phyloP scores from a whole-genome alignment of 2,113 vertebrate genomes.

The Polyodon spathula region DNA sequence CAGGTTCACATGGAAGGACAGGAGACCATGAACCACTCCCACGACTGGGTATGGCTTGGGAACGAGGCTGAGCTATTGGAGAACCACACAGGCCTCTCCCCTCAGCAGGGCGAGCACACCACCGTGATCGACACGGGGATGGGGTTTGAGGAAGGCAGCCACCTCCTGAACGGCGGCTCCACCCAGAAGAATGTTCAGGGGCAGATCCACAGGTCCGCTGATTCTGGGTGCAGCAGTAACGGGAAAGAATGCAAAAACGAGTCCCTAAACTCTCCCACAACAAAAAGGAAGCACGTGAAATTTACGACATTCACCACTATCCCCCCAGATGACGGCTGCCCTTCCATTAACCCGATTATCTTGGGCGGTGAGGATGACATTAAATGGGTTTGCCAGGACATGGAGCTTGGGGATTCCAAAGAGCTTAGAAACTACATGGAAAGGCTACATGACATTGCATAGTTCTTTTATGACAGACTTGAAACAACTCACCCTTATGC shows the following conservation, averaged over 20 bases:
- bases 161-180: slow-evolving; percentile 66
- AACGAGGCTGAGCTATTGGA: slow-evolving; percentile 81
- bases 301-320: slow-evolving; percentile 85
- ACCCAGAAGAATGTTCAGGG: slow-evolving; percentile 57
- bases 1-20: slow-evolving; percentile 81
- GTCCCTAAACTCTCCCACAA: slow-evolving; percentile 65
- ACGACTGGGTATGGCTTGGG: slow-evolving; percentile 97
- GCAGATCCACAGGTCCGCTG: slow-evolving; percentile 55
- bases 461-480: slow-evolving; percentile 24
- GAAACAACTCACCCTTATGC: slow-evolving; percentile 65
- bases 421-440: slow-evolving; percentile 78
- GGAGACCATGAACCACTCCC: slow-evolving; percentile 73
- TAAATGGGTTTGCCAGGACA: slow-evolving; percentile 81
- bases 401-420: slow-evolving; percentile 63
- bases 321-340: slow-evolving; percentile 61
- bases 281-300: slow-evolving; percentile 83
- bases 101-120: slow-evolving; percentile 67
- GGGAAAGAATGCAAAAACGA: slow-evolving; percentile 60
- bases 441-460: slow-evolving; percentile 67
- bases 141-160: slow-evolving; percentile 58
- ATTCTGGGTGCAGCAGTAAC: slow-evolving; percentile 33
- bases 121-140: slow-evolving; percentile 73
- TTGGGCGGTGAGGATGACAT: slow-evolving; percentile 66
- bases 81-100: slow-evolving; percentile 53
- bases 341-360: slow-evolving; percentile 65